Evolutionary conservation across 2,888 invertebrate species (phyloP).

Genomic region (Dyspetes luteomarginatus): DNA sequence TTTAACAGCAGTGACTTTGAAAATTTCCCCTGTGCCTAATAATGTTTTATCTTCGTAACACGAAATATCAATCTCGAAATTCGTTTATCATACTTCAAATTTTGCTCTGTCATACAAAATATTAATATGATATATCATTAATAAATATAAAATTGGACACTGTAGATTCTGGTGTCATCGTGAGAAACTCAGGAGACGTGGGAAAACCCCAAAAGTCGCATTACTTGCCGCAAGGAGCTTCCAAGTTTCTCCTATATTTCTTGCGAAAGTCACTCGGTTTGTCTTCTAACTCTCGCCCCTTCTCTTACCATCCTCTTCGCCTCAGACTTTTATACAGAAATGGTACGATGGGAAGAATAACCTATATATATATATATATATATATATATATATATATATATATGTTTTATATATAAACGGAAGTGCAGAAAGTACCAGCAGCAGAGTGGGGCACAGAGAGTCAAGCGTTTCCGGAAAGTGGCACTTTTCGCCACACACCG

Average conservation of each 20-base stretch:
- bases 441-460: conserved; percentile 5
- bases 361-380: neutral
- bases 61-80: neutral
- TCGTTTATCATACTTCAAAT: neutral
- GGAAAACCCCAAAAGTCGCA: conserved; percentile 46
- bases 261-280: conserved; percentile 56
- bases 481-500: conserved; percentile 54
- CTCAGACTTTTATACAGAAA: conserved; percentile 43
- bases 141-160: conserved; percentile 8
- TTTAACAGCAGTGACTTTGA: neutral
- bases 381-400: neutral
- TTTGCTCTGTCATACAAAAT: neutral
- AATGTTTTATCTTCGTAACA: neutral
- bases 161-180: neutral
- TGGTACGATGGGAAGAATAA: neutral
- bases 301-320: neutral
- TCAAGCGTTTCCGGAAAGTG: conserved; percentile 63
- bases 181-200: neutral
- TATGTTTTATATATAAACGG: neutral
- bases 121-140: neutral
- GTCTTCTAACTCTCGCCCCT: conserved; percentile 30
- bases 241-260: conserved; percentile 46
- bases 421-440: too few relatives aligned
- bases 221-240: conserved; percentile 37
- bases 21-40: neutral